Evolutionary conservation across 2,888 invertebrate species (phyloP), one percentile per base, ranked within the genome.

Genomic region (Cremastinae sp.): DNA sequence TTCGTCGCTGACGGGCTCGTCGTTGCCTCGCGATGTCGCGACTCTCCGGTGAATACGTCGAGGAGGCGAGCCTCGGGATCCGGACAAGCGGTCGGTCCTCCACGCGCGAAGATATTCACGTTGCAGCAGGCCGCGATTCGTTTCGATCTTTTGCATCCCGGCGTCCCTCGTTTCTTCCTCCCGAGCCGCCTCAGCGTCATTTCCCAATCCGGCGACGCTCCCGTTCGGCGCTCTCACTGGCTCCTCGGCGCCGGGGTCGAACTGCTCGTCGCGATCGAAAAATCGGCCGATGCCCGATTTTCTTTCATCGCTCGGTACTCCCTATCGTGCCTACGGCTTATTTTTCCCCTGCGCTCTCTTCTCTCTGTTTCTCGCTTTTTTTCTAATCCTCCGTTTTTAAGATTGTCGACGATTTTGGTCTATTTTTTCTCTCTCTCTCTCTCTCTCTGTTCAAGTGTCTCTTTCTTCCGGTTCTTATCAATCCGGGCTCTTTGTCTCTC

Each of bases 181-280:
- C 45, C 49, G 18, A 53, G 7, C 41, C 28, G 28, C 28, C 75
- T 34, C 28, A 71, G 64, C 76, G 68, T 73, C 76, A 76, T 76
- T 73, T 73, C 76, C 68, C 47, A 45, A 69, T 58, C 64, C 36
- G 45, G 10, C 41, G 47, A 16, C 12, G 49, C 41, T 34, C 61
- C 61, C 56, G 36, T n/a, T n/a, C n/a, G n/a, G n/a, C n/a, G n/a
- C n/a, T n/a, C 53, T 8, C 51, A 53, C 51, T 20, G 51, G 5
- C 22, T 28, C 9, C 20, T 28, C 22, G 58, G 53, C 38, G 59
- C 68, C 68, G 45, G 9, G 8, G 54, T 18, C 49, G 18, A 36
- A 10, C 9, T 14, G 20, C 12, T 49, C 62, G 20, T 28, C 28
- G 28, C 2, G 28, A 28, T 28, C 28, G 28, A 28, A 28, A 28